Evolutionary conservation across 1,140 invertebrate genomes (phyloP), one percentile per base, ranked within the genome.

Genomic region (Charaxes varanes): DNA sequence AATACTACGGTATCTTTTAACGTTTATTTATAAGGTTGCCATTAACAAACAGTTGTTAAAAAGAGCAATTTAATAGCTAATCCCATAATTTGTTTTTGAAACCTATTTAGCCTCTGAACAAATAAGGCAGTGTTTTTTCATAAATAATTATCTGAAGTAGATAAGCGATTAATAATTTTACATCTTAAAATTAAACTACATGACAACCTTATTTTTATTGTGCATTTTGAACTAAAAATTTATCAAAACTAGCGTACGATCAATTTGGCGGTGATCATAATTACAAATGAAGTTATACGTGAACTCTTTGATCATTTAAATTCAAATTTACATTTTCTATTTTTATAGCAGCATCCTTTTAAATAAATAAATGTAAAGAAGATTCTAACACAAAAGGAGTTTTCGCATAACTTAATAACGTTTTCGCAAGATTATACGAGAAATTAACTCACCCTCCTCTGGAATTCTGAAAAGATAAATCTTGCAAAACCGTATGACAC

Each of bases 361-460:
- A n/a, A n/a, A n/a, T n/a, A n/a, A n/a, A n/a, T 21, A 11, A 10
- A 22, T 14, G 17, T 24, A 6, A 10, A 32, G n/a, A 18, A 34
- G 2, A 31, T 6, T 23, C 3, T 3, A 23, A 30, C 22, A 23
- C 14, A 23, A 4, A 28, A 40, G 28, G 60, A 77, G 59, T 63
- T 41, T 66, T 73, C 66, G 57, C 51, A 42, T 14, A 64, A 54
- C 49, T 62, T 54, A 57, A 60, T 51, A 71, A 82, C 61, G 71
- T 70, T 74, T 74, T 67, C 68, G 73, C 64, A 80, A 70, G 73
- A 66, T 55, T 43, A 38, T 28, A 38, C 28, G 47, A 30, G 55
- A 56, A 64, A 40, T 30, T 43, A 62, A 83, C 79, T 83, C 79
- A 83, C 79, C 76, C 69, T 79, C 74, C 76, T 55, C 44, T 55